These are phyloP conservation scores for Ascidia mentula DNA, from an alignment of 23 tunicate species.

Conservation along the genomic window DNA sequence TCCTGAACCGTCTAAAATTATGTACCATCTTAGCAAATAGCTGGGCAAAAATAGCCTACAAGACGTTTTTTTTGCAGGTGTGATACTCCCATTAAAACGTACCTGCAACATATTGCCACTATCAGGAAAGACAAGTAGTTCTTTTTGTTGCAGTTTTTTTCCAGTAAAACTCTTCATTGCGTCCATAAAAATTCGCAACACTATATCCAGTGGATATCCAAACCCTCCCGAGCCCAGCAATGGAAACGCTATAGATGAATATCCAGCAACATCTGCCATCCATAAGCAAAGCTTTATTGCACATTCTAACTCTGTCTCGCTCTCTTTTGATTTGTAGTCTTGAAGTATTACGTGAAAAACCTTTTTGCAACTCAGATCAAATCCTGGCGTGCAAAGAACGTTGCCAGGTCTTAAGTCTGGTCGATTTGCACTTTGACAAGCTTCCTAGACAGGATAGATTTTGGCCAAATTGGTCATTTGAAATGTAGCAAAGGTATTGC, in stretches of 20 bases:
- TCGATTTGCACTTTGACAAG: neutral
- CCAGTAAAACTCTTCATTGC: slow-evolving; percentile 13
- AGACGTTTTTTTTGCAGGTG: too few relatives aligned
- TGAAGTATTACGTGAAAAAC: slow-evolving; percentile 7
- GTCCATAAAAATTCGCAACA: slow-evolving; percentile 26
- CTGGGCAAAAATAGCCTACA: too few relatives aligned
- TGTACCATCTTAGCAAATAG: too few relatives aligned
- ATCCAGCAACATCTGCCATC: slow-evolving; percentile 35
- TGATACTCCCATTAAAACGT: too few relatives aligned
- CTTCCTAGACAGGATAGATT: neutral
- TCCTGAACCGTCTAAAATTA: neutral
- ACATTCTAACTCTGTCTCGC: neutral
- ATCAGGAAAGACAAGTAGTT: slow-evolving; percentile 26
- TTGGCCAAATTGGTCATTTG: too few relatives aligned
- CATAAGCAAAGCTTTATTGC: slow-evolving; percentile 31
- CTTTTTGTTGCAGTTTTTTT: slow-evolving; percentile 11
- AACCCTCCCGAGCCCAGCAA: slow-evolving; percentile 69
- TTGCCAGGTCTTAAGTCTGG: neutral
- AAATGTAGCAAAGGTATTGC: too few relatives aligned
- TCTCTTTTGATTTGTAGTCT: neutral
- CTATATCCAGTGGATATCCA: slow-evolving; percentile 29
- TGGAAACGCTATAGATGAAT: slow-evolving; percentile 57
- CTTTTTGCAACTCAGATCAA: slow-evolving; percentile 19
- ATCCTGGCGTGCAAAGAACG: slow-evolving; percentile 21
- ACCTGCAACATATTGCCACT: neutral